These are phyloP conservation scores for Branchinecta lindahli DNA, from an alignment of 1,140 invertebrate species.

Conservation along the genomic window DNA sequence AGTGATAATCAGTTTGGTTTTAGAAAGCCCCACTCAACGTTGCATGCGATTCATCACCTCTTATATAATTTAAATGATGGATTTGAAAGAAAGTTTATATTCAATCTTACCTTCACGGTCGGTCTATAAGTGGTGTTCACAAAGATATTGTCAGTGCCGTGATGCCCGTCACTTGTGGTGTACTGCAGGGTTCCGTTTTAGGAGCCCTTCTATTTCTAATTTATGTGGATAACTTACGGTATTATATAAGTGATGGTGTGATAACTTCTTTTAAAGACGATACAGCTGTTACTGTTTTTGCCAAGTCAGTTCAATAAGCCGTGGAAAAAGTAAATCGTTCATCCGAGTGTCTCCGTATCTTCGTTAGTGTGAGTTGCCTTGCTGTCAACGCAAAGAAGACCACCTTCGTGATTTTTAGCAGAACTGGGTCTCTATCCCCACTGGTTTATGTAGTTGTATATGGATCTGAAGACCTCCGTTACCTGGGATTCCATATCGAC, in stretches of 20 bases:
- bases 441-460: too few relatives aligned
- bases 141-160: conserved; percentile 4
- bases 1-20: conserved; percentile 2
- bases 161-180: conserved; percentile 7
- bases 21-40: too few relatives aligned
- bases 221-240: not conserved
- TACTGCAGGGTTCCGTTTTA: not conserved
- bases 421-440: too few relatives aligned
- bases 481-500: too few relatives aligned
- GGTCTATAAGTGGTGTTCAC: conserved; percentile 5
- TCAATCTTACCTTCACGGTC: conserved; percentile 8
- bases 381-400: not conserved
- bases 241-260: too few relatives aligned
- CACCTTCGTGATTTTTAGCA: conserved; percentile 1
- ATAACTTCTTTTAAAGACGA: too few relatives aligned
- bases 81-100: too few relatives aligned
- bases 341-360: too few relatives aligned
- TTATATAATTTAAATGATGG: too few relatives aligned
- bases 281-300: too few relatives aligned
- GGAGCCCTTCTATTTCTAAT: conserved; percentile 1
- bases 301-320: not conserved
- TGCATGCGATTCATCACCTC: too few relatives aligned
- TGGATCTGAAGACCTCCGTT: too few relatives aligned
- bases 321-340: conserved; percentile 5
- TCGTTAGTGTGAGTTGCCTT: conserved; percentile 4